phyloP scores from a whole-genome alignment of 2,113 vertebrate species.

The Callithrix jacchus region DNA sequence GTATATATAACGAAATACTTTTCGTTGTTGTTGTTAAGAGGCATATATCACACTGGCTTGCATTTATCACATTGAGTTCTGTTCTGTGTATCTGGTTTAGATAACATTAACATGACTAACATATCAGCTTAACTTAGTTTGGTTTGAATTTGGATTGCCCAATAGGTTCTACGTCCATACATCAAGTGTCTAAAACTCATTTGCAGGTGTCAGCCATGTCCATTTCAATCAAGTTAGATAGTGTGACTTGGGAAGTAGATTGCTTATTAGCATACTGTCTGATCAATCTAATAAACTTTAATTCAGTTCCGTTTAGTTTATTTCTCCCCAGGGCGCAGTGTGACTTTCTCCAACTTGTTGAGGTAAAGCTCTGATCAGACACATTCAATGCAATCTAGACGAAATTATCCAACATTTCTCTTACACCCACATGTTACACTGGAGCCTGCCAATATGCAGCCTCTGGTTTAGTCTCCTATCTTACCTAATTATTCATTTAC shows the following conservation, averaged over 20 bases:
- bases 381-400: not conserved
- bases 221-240: slow-evolving; percentile 51
- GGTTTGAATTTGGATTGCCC: not conserved
- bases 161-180: slow-evolving; percentile 4
- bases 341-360: slow-evolving; percentile 60
- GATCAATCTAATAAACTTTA: slow-evolving; percentile 71
- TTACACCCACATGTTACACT: not conserved
- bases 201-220: slow-evolving; percentile 36
- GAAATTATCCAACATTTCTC: not conserved
- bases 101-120: not conserved
- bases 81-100: not conserved
- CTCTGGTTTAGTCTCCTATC: not conserved
- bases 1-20: not conserved
- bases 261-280: slow-evolving; percentile 59
- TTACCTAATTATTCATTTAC: not conserved
- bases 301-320: slow-evolving; percentile 65
- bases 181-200: slow-evolving; percentile 41
- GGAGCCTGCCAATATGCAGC: not conserved
- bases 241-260: slow-evolving; percentile 60
- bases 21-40: not conserved
- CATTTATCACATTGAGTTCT: not conserved
- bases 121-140: not conserved
- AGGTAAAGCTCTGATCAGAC: slow-evolving; percentile 5
- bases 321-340: slow-evolving; percentile 21
- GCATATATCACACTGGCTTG: not conserved